These are phyloP conservation scores for Serinus canaria DNA, from an alignment of 2,113 vertebrate species.

Conservation along the genomic window DNA sequence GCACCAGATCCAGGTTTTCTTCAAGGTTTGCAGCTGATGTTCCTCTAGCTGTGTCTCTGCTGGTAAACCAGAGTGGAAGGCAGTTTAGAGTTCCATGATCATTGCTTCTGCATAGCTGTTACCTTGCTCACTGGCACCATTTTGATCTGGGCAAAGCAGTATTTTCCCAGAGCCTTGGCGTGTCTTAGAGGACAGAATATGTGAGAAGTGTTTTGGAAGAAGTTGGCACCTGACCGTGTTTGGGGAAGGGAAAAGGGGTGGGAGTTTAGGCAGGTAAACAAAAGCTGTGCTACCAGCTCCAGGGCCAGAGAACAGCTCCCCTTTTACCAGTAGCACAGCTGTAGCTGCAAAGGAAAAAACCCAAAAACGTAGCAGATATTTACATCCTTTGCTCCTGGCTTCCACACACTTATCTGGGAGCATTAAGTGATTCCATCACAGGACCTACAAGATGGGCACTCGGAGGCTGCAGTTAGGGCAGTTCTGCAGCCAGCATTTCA, in stretches of 20 bases:
- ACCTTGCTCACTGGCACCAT: not conserved
- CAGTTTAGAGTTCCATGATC: not conserved
- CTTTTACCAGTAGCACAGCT: not conserved
- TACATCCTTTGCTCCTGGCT: not conserved
- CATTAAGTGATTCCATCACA: not conserved
- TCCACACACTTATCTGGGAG: not conserved
- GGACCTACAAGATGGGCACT: not conserved
- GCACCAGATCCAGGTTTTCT: not conserved
- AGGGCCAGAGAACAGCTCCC: not conserved
- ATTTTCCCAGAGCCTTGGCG: not conserved
- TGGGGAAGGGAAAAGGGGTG: not conserved
- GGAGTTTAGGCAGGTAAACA: not conserved
- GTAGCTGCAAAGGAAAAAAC: not conserved
- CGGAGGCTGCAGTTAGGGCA: not conserved
- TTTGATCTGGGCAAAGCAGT: not conserved
- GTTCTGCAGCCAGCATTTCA: not conserved
- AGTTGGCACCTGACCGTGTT: not conserved
- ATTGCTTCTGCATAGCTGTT: not conserved
- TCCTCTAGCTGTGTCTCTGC: not conserved
- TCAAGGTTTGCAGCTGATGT: not conserved
- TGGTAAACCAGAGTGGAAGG: not conserved
- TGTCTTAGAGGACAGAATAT: not conserved
- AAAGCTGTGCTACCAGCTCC: not conserved
- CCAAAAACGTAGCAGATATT: not conserved
- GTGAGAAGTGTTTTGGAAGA: not conserved